These are phyloP conservation scores for Pangasius mekongensis DNA, from an alignment of 2,797 vertebrate genomes.

Conservation along the genomic window DNA sequence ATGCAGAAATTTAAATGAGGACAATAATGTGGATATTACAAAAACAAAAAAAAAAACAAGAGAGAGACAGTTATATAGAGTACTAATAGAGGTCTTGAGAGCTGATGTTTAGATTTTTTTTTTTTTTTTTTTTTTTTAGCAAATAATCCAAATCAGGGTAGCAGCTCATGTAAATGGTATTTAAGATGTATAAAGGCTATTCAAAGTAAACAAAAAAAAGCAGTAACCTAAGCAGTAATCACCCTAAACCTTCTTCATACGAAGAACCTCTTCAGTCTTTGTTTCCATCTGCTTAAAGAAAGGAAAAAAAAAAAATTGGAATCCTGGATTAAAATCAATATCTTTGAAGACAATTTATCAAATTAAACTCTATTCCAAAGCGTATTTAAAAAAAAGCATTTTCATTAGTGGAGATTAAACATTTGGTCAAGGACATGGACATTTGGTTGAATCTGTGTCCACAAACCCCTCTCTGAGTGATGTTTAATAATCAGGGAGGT, in stretches of 20 bases:
- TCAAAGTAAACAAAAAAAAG: background rate
- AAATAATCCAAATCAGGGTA: background rate
- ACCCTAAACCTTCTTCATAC: background rate
- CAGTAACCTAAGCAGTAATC: background rate
- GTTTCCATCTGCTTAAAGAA: background rate
- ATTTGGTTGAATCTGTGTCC: background rate
- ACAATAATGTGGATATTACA: background rate
- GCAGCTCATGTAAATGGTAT: constrained; percentile 2
- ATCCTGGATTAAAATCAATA: background rate
- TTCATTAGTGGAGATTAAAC: background rate
- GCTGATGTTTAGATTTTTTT: background rate
- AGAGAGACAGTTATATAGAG: background rate
- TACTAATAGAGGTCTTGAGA: background rate
- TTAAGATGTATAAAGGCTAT: background rate
- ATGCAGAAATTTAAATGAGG: background rate
- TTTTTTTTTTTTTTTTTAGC: background rate
- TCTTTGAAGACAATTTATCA: background rate
- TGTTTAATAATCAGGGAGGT: constrained; percentile 7
- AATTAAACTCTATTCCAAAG: constrained; percentile 1
- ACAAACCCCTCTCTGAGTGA: constrained; percentile 4
- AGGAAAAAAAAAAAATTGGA: background rate
- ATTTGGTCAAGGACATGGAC: background rate
- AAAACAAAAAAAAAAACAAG: background rate
- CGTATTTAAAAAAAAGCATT: background rate
- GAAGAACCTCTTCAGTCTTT: background rate